phyloP scores from a whole-genome alignment of 2,888 invertebrate species.

The Acanthopleura granulata region DNA sequence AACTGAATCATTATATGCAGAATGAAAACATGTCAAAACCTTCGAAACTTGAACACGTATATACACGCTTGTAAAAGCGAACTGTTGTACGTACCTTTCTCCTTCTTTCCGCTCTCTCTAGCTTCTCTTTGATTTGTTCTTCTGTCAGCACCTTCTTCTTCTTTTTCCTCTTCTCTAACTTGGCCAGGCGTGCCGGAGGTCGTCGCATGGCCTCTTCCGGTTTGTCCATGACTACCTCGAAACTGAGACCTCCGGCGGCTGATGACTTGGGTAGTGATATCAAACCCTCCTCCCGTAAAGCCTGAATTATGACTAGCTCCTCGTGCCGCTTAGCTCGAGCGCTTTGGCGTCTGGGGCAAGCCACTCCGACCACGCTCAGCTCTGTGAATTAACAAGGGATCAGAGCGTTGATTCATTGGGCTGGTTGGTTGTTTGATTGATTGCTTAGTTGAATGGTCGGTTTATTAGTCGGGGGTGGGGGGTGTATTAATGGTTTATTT shows the following conservation, averaged over 20 bases:
- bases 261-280: constrained; percentile 64
- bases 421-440: too few relatives aligned
- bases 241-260: constrained; percentile 62
- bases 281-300: constrained; percentile 68
- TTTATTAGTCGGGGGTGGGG: too few relatives aligned
- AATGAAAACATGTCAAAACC: too few relatives aligned
- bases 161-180: constrained; percentile 56
- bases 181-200: constrained; percentile 60
- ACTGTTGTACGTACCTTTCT: constrained; percentile 50
- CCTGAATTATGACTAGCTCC: constrained; percentile 64
- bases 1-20: too few relatives aligned
- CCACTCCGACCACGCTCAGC: constrained; percentile 61
- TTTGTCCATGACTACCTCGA: constrained; percentile 52
- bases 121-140: constrained; percentile 57
- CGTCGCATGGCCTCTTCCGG: constrained; percentile 28
- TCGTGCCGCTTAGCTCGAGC: constrained; percentile 66
- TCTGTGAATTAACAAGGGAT: constrained; percentile 43
- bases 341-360: constrained; percentile 61
- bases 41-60: too few relatives aligned
- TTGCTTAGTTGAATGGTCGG: too few relatives aligned
- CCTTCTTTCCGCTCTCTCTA: constrained; percentile 57
- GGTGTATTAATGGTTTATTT: too few relatives aligned
- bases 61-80: too few relatives aligned
- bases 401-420: neutral
- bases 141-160: constrained; percentile 60